Conservation (phyloP, 2,888 invertebrate species). For the Deilephila elpenor region DNA sequence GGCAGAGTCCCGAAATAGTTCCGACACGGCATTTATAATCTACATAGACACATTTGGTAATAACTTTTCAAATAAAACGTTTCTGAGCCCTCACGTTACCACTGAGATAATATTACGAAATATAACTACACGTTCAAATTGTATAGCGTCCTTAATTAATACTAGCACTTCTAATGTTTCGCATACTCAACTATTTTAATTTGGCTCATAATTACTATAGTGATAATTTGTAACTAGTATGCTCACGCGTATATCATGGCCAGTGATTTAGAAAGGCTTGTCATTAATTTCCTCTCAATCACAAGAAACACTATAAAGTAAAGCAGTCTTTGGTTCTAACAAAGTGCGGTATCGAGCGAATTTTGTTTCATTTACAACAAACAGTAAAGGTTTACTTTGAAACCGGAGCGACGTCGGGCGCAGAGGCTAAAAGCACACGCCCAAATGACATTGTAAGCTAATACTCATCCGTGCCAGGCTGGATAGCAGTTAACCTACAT, state of each 20-base stretch:
- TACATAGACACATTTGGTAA: conserved; percentile 15
- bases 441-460: conserved; percentile 48
- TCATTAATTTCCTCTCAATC: background rate
- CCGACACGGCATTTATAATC: background rate
- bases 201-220: background rate
- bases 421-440: conserved; percentile 34
- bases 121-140: background rate
- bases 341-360: background rate
- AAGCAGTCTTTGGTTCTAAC: background rate
- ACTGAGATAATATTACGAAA: background rate
- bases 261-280: background rate
- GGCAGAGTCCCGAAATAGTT: conserved; percentile 24
- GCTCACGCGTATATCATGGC: background rate
- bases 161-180: background rate
- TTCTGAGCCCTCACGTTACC: background rate
- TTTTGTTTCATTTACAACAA: background rate
- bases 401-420: conserved; percentile 8
- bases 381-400: conserved; percentile 21
- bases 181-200: background rate
- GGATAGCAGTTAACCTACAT: conserved; percentile 67
- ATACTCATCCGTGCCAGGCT: conserved; percentile 54
- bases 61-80: background rate
- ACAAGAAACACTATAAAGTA: background rate
- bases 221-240: no score
- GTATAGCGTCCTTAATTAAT: background rate